Percentiles rank a stretch among this genome's conserved stretches.
Evolutionary conservation across 2,113 vertebrate species (phyloP).

Genomic region (Casuarius casuarius): DNA sequence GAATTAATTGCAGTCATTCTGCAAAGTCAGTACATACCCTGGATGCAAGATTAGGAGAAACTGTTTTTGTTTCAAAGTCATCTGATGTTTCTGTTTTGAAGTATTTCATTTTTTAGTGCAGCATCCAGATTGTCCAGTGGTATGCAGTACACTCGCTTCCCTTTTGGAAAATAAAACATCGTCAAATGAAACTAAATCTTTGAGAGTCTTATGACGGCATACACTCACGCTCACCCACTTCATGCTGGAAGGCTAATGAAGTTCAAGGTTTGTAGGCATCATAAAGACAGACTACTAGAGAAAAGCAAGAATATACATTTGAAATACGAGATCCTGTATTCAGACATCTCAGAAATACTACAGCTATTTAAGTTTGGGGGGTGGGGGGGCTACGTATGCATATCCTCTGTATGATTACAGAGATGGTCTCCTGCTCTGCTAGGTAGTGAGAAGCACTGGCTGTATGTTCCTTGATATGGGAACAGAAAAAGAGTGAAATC

Average conservation of each 20-base stretch:
- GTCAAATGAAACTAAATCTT: not conserved
- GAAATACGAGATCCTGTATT: not conserved
- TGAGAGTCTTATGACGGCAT: not conserved
- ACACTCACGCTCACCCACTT: not conserved
- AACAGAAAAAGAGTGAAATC: not conserved
- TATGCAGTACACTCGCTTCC: not conserved
- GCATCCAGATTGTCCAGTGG: not conserved
- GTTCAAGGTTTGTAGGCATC: not conserved
- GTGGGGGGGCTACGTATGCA: not conserved
- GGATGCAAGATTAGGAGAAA: not conserved
- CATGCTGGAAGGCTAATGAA: not conserved
- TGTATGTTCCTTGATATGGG: not conserved
- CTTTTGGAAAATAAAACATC: slow-evolving; percentile 6
- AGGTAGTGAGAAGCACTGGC: not conserved
- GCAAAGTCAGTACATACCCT: slow-evolving; percentile 21
- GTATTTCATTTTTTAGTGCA: slow-evolving; percentile 6
- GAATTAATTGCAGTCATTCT: slow-evolving; percentile 33
- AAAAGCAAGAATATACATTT: not conserved
- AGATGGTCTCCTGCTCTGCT: not conserved
- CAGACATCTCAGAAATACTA: not conserved
- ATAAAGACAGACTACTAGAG: not conserved
- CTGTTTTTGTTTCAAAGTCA: not conserved
- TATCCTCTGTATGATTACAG: not conserved
- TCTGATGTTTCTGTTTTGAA: slow-evolving; percentile 37
- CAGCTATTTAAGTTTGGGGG: not conserved